These are phyloP conservation scores for Amiota communis DNA, from an alignment of 2,888 invertebrate genomes.

Conservation along the genomic window DNA sequence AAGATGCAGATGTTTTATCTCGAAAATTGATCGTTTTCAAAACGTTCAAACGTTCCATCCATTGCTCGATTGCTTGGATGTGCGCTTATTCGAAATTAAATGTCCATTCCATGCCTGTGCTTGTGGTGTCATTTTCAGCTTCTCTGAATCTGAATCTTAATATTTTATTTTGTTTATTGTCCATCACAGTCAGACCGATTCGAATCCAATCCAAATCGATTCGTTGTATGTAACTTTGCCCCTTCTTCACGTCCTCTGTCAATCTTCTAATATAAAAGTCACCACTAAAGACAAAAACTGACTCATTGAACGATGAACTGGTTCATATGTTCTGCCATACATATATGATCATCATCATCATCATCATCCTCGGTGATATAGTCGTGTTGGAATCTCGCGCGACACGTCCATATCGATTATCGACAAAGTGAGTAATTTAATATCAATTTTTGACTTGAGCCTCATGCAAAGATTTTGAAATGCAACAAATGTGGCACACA, in stretches of 20 bases:
- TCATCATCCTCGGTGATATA: no score
- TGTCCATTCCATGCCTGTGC: slow-evolving; percentile 33
- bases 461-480: slow-evolving; percentile 27
- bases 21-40: slow-evolving; percentile 70
- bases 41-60: slow-evolving; percentile 53
- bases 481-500: neutral
- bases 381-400: no score
- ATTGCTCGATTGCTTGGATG: neutral
- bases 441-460: slow-evolving; percentile 64
- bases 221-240: neutral
- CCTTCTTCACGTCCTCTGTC: slow-evolving; percentile 9
- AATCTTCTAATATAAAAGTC: neutral
- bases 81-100: slow-evolving; percentile 34
- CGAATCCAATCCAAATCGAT: neutral
- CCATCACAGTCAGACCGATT: slow-evolving; percentile 14
- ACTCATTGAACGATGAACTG: slow-evolving; percentile 12
- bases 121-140: slow-evolving; percentile 71
- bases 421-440: slow-evolving; percentile 66
- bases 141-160: slow-evolving; percentile 63
- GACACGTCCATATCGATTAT: slow-evolving; percentile 64
- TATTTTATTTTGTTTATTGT: slow-evolving; percentile 67
- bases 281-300: neutral
- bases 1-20: slow-evolving; percentile 57
- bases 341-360: no score
- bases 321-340: slow-evolving; percentile 15